phyloP scores from a whole-genome alignment of 2,113 vertebrate genomes.

The Micromys minutus region DNA sequence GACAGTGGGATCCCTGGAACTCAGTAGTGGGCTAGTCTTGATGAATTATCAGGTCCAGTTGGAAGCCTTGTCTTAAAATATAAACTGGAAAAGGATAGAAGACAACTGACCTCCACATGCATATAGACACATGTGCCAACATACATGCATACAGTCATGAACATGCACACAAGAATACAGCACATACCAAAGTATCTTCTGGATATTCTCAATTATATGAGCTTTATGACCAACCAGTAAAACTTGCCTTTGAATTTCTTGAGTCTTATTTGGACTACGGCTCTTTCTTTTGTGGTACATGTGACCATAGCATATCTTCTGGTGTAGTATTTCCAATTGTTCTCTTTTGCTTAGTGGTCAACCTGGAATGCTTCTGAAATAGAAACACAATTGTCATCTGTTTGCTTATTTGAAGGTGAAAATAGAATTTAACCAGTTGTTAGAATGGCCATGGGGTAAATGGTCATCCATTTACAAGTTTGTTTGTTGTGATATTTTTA shows the following conservation, averaged over 20 bases:
- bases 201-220: background rate
- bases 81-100: background rate
- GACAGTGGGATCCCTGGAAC: background rate
- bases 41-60: background rate
- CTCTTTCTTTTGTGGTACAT: background rate
- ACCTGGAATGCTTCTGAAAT: constrained; percentile 4
- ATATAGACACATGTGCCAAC: background rate
- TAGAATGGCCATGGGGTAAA: background rate
- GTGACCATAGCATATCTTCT: background rate
- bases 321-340: background rate
- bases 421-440: constrained; percentile 13
- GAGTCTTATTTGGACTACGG: background rate
- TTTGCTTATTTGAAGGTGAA: background rate
- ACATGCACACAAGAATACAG: background rate
- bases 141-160: too few species aligned
- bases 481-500: background rate
- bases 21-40: background rate
- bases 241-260: background rate
- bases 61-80: background rate
- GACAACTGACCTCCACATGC: background rate
- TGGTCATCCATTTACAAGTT: background rate
- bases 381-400: background rate
- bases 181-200: background rate
- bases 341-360: constrained; percentile 7
- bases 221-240: background rate